Base-by-base conservation (phyloP, 2,113 vertebrate species). In the Sclerurus mexicanus region DNA sequence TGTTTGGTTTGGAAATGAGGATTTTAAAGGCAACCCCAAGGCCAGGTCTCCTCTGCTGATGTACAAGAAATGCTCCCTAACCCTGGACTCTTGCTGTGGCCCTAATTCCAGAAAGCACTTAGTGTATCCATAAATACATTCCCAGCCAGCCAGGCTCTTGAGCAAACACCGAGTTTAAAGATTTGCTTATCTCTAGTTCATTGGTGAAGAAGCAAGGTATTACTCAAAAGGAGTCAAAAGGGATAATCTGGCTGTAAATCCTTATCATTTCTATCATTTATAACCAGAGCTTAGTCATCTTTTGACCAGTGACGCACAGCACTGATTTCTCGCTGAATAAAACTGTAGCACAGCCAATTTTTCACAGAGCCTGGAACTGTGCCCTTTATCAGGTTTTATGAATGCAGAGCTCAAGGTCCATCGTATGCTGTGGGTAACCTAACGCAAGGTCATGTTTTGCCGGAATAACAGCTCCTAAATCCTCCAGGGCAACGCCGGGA, bases 271-370 rank as follows among this genome's bases (percentile, higher is more conserved):
- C 35, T 77, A 88, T 78, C 88, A 74, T 81, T 95, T 93, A 81
- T 71, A 90, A 86, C 85, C 79, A 90, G n/a, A 90, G 95, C 95
- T 97, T 96, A 97, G 93, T 97, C 95, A 96, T 97, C 93, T 88
- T 93, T 90, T 95, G 95, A 88, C 90, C 90, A 75, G 73, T 96
- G 96, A 97, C 85, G 85, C 93, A 97, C 83, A 52, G 79, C 64
- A 9, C 80, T 56, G 63, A 88, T 93, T 96, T 96, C 95, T 96
- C 87, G 92, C 92, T 96, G 88, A 97, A 97, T 94, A 96, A 96
- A 94, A 96, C 60, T 60, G 63, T 71, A 87, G 82, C 88, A 37
- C 59, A 71, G 95, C 95, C 95, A 96, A 25, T 95, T 93, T 93
- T 89, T 86, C 95, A 58, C 35, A 84, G 82, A 74, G 42, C 92